Base-by-base conservation (phyloP, 2,113 vertebrate genomes). In the Panurus biarmicus region DNA sequence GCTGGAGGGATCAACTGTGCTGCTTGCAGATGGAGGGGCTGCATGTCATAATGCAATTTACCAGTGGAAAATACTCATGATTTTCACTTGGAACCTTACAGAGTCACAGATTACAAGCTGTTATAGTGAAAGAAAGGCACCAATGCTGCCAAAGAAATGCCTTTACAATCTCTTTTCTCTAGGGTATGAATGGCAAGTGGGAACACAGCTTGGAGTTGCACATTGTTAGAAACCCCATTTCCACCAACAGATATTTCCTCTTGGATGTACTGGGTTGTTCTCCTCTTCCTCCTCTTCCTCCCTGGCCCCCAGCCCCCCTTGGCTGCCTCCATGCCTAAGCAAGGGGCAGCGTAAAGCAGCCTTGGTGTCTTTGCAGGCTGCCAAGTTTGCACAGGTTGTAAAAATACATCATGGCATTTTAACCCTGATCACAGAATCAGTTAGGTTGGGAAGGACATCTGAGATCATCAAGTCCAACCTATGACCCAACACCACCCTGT, bases 331-430 rank as follows among this genome's bases (percentile, higher is more conserved):
- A 11, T 17, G 11, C 38, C 69, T 45, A 24, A 5, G 16, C 53
- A 53, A 42, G 8, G 5, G 28, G 7, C 25, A 14, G 4, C 1
- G 0, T 45, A 23, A 45, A 58, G 15, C 33, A 33, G 28, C n/a
- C 53, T 60, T 47, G 6, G 2, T n/a, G 21, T 85, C 25, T 78
- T 65, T 60, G 38, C n/a, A 47, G 22, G 40, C 54, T 36, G 29
- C 19, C 50, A 7, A 14, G 45, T 91, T 96, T 78, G 86, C 17
- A 8, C 54, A 77, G 21, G 51, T 89, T 56, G 12, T 89, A 66
- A 93, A 95, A 97, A 85, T 40, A 65, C 31, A 48, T 25, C 51
- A 25, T 42, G 54, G 53, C 16, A n/a, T 84, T 95, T 94, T 76
- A 94, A 54, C n/a, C 16, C 24, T 54, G 40, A 35, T 36, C 35